Conservation (phyloP, 1,140 invertebrate species). For the Aphidius ervi region DNA sequence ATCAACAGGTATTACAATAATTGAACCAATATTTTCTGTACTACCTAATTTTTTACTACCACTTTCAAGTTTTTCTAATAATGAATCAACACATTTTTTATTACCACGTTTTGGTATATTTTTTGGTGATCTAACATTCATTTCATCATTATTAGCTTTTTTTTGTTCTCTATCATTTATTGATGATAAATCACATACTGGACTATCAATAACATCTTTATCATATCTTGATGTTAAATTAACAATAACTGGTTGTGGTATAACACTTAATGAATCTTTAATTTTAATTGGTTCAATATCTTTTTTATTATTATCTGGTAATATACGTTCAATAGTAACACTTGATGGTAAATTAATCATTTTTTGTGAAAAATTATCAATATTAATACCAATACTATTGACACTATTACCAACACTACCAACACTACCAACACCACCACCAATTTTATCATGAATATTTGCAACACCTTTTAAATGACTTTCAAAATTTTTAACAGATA, state of each 20-base stretch:
- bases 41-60: slow-evolving; percentile 42
- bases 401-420: too few relatives aligned
- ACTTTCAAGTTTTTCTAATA: slow-evolving; percentile 47
- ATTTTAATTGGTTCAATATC: slow-evolving; percentile 35
- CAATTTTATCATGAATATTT: slow-evolving; percentile 46
- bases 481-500: slow-evolving; percentile 47
- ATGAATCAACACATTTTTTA: slow-evolving; percentile 48
- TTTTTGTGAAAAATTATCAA: slow-evolving; percentile 44
- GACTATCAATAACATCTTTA: slow-evolving; percentile 43
- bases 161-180: slow-evolving; percentile 34
- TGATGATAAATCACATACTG: slow-evolving; percentile 32
- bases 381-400: too few relatives aligned
- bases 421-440: slow-evolving; percentile 31
- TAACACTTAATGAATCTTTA: slow-evolving; percentile 42
- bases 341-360: slow-evolving; percentile 46
- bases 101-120: slow-evolving; percentile 39
- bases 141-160: slow-evolving; percentile 28
- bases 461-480: slow-evolving; percentile 44
- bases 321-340: slow-evolving; percentile 46
- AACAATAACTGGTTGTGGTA: slow-evolving; percentile 45
- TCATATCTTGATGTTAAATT: slow-evolving; percentile 44
- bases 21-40: slow-evolving; percentile 38
- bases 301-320: slow-evolving; percentile 32
- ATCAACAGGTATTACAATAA: slow-evolving; percentile 39
- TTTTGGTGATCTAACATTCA: slow-evolving; percentile 42